These are phyloP conservation scores for Notocelia uddmanniana DNA, from an alignment of 2,888 invertebrate species.

Conservation along the genomic window DNA sequence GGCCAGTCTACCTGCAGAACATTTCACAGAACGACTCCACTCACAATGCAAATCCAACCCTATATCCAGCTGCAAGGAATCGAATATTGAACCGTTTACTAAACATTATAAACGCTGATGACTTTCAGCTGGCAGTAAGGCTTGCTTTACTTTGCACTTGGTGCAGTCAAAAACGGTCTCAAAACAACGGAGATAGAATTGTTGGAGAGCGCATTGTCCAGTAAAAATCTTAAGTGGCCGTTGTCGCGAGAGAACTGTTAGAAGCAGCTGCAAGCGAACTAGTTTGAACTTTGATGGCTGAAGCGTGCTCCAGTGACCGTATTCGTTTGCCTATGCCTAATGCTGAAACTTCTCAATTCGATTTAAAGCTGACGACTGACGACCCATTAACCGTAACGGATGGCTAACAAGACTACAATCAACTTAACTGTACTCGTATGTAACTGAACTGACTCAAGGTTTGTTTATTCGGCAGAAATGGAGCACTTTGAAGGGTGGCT, in stretches of 20 bases:
- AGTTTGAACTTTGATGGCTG: conserved; percentile 20
- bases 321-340: conserved; percentile 8
- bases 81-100: neutral
- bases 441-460: conserved; percentile 13
- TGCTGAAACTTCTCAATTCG: conserved; percentile 17
- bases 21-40: conserved; percentile 11
- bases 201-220: neutral
- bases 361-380: conserved; percentile 26
- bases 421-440: neutral
- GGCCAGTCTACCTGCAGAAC: conserved; percentile 24
- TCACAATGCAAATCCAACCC: conserved; percentile 12
- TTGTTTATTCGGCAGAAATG: conserved; percentile 36
- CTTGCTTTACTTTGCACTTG: conserved; percentile 1
- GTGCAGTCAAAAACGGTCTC: conserved; percentile 13
- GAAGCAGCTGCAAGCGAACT: conserved; percentile 10
- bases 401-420: conserved; percentile 19
- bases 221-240: neutral
- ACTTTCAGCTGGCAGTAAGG: conserved; percentile 30
- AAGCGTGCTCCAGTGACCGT: conserved; percentile 35
- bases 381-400: conserved; percentile 16
- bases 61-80: neutral
- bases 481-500: conserved; percentile 36
- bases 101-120: conserved; percentile 33
- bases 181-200: neutral
- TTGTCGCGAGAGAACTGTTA: conserved; percentile 15